Percentiles rank a stretch among this genome's conserved stretches.
phyloP scores from a whole-genome alignment of 2,113 vertebrate species.

The Ammodytes marinus region DNA sequence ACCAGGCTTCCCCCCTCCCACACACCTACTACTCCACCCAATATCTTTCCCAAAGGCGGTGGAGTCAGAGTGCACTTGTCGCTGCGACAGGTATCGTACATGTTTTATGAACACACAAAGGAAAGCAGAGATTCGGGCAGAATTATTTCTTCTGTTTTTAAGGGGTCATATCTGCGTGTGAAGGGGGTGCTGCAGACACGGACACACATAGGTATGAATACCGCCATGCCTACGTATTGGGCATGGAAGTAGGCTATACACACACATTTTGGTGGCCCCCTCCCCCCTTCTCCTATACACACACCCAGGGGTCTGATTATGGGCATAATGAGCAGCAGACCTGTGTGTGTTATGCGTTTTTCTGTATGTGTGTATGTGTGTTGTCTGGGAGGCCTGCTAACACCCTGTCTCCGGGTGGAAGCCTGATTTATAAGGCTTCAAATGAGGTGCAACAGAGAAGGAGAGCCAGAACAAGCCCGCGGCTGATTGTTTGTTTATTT shows the following conservation, averaged over 20 bases:
- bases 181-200: slow-evolving; percentile 12
- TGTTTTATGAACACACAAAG: slow-evolving; percentile 74
- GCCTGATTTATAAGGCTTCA: slow-evolving; percentile 84
- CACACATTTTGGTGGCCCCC: not conserved
- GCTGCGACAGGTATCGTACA: slow-evolving; percentile 69
- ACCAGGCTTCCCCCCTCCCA: slow-evolving; percentile 57
- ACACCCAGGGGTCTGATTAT: slow-evolving; percentile 66
- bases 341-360: slow-evolving; percentile 40
- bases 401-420: slow-evolving; percentile 79
- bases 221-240: slow-evolving; percentile 4
- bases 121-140: slow-evolving; percentile 59
- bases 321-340: slow-evolving; percentile 83
- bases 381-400: slow-evolving; percentile 73
- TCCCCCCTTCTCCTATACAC: slow-evolving; percentile 28
- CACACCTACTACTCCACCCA: slow-evolving; percentile 38
- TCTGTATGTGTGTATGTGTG: slow-evolving; percentile 51
- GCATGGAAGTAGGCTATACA: slow-evolving; percentile 25
- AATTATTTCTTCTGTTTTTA: slow-evolving; percentile 20
- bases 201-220: slow-evolving; percentile 33
- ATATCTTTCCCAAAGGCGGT: slow-evolving; percentile 54
- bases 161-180: slow-evolving; percentile 1
- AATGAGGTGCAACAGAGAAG: slow-evolving; percentile 82
- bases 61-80: slow-evolving; percentile 76
- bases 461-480: slow-evolving; percentile 74
- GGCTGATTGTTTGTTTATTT: slow-evolving; percentile 86